Percentiles rank a stretch among this genome's conserved stretches.
These are phyloP conservation scores for Myotis myotis DNA, from an alignment of 2,797 vertebrate genomes.

Conservation along the genomic window DNA sequence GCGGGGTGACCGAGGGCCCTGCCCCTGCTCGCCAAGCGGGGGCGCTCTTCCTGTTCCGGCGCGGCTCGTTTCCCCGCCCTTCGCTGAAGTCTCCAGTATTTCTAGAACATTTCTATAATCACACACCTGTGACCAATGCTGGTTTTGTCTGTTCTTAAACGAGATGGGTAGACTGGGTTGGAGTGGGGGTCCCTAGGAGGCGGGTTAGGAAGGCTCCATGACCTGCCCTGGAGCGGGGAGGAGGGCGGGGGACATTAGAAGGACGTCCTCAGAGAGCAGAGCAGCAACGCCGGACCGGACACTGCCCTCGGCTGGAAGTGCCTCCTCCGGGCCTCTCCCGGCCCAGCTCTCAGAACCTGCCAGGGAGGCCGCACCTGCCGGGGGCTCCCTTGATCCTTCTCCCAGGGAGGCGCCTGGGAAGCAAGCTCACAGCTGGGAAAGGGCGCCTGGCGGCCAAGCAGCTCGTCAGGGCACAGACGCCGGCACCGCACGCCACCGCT, in stretches of 20 bases:
- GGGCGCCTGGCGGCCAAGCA: not conserved
- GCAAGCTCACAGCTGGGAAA: not conserved
- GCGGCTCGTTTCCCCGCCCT: not conserved
- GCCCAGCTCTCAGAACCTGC: not conserved
- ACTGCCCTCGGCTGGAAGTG: not conserved
- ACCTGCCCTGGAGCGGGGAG: not conserved
- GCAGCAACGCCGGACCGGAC: not conserved
- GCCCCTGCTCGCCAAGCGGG: not conserved
- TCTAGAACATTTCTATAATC: not conserved
- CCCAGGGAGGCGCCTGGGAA: not conserved
- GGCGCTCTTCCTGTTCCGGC: not conserved
- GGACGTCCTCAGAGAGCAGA: not conserved
- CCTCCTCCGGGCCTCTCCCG: not conserved
- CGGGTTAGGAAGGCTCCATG: not conserved
- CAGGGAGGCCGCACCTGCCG: not conserved
- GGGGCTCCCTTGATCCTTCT: not conserved
- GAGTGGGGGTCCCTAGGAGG: not conserved
- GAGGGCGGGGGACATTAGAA: not conserved
- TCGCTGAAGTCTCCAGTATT: not conserved
- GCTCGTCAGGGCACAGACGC: not conserved
- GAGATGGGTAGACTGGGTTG: not conserved
- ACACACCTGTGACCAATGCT: not conserved
- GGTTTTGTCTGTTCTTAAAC: not conserved
- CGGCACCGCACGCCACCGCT: not conserved
- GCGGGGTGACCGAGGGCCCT: too few species aligned